phyloP scores from a whole-genome alignment of 2,888 invertebrate genomes.

The Neoaliturus tenellus region DNA sequence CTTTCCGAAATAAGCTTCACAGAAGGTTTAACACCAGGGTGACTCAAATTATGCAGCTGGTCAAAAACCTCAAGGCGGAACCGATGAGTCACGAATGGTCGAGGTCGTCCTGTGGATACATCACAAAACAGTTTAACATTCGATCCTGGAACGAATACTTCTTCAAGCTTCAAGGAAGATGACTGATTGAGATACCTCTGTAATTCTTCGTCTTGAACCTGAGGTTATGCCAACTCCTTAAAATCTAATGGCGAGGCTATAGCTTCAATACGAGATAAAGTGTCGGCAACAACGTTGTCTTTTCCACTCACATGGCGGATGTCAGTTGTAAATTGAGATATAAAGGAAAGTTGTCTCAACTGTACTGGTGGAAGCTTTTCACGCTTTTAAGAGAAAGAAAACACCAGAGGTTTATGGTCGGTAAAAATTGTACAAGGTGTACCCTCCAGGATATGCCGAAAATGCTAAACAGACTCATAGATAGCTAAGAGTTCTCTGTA shows the following conservation, averaged over 20 bases:
- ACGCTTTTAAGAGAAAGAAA: slow-evolving; percentile 48
- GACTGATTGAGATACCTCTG: neutral
- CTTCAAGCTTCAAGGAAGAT: neutral
- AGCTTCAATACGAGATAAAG: neutral
- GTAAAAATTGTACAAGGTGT: slow-evolving; percentile 35
- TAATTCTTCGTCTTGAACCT: neutral
- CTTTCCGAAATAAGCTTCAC: neutral
- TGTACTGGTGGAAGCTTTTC: slow-evolving; percentile 34
- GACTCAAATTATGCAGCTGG: neutral
- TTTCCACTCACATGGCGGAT: neutral
- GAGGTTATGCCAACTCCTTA: neutral
- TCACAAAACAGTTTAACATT: neutral
- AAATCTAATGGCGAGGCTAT: neutral
- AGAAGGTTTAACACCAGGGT: no score
- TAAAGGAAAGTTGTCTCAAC: neutral
- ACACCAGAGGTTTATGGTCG: slow-evolving; percentile 50
- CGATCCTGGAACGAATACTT: neutral
- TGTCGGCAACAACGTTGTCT: neutral
- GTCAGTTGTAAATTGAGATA: neutral
- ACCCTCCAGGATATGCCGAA: slow-evolving; percentile 44
- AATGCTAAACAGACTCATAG: neutral
- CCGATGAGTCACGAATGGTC: neutral
- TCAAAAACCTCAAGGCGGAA: neutral
- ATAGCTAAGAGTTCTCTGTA: slow-evolving; percentile 13
- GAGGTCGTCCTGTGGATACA: neutral